Evolutionary conservation across 2,888 invertebrate genomes (phyloP), one percentile per base, ranked within the genome.

Genomic region (Orgyia antiqua): DNA sequence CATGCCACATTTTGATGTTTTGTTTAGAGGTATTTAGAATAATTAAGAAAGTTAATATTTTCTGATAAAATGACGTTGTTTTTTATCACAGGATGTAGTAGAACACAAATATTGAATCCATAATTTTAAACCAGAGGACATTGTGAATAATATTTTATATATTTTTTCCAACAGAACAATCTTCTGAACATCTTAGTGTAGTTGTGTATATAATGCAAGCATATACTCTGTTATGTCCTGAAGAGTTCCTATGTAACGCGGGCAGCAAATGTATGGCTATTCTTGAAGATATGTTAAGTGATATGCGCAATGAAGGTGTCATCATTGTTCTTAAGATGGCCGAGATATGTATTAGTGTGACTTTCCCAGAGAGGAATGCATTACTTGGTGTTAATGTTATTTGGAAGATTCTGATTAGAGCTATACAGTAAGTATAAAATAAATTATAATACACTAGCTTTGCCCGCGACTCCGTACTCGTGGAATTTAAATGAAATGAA

Each of bases 121-220:
- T n/a, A n/a, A n/a, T n/a, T n/a, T n/a, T n/a, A n/a, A n/a, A n/a
- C n/a, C n/a, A n/a, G n/a, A n/a, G n/a, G n/a, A n/a, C n/a, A n/a
- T n/a, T n/a, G n/a, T n/a, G n/a, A n/a, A n/a, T n/a, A n/a, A n/a
- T n/a, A n/a, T n/a, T n/a, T n/a, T n/a, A n/a, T n/a, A n/a, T n/a
- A n/a, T n/a, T n/a, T n/a, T n/a, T n/a, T n/a, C n/a, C n/a, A n/a
- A 91, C 73, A 94, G 96, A 96, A 71, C 89, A 90, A 69, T 93
- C 94, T 0, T 90, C 94, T 0, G 96, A 97, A 62, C 92, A 94
- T 69, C 84, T 97, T 7, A 88, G 92, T 39, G 89, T 91, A 36
- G 93, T 94, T 42, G 87, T 96, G 8, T 90, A 92, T 55, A 93
- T 97, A 62, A 92, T 93, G 66, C 91, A 94, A 69, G 94, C 93